phyloP scores from a whole-genome alignment of 2,888 invertebrate genomes.

The Acronicta aceris region DNA sequence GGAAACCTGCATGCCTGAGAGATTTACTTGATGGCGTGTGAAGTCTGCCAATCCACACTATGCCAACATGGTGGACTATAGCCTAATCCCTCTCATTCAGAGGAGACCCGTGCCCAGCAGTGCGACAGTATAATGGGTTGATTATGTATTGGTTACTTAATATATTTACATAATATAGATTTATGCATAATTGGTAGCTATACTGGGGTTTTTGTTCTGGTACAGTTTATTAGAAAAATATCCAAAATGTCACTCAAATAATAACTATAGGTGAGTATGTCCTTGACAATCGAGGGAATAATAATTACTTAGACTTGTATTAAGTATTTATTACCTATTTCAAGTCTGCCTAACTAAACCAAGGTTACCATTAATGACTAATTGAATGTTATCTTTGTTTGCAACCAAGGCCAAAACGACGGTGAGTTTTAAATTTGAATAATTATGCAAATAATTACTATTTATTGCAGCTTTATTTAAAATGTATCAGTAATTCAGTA shows the following conservation, averaged over 20 bases:
- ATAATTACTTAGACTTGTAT: conserved; percentile 14
- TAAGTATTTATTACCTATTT: conserved; percentile 24
- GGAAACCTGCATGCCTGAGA: too few species aligned
- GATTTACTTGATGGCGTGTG: too few species aligned
- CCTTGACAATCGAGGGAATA: conserved; percentile 14
- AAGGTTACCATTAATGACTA: conserved; percentile 39
- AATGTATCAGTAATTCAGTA: too few species aligned
- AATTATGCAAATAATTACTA: conserved; percentile 6
- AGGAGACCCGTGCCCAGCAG: too few species aligned
- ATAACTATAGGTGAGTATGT: background rate
- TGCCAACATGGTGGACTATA: too few species aligned
- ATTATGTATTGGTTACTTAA: too few species aligned
- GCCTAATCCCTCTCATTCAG: too few species aligned
- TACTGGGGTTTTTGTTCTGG: too few species aligned
- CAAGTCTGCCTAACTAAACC: conserved; percentile 21
- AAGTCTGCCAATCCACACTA: too few species aligned
- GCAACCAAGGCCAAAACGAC: conserved; percentile 69
- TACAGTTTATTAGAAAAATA: background rate
- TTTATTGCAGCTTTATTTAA: conserved; percentile 4
- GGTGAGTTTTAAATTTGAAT: conserved; percentile 62
- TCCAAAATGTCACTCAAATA: conserved; percentile 2
- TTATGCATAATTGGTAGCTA: too few species aligned
- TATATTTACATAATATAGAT: too few species aligned
- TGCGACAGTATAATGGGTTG: too few species aligned
- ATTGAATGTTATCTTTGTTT: conserved; percentile 57